Evolutionary conservation across 2,113 vertebrate species (phyloP), one percentile per base, ranked within the genome.

Genomic region (Dasyornis broadbenti): DNA sequence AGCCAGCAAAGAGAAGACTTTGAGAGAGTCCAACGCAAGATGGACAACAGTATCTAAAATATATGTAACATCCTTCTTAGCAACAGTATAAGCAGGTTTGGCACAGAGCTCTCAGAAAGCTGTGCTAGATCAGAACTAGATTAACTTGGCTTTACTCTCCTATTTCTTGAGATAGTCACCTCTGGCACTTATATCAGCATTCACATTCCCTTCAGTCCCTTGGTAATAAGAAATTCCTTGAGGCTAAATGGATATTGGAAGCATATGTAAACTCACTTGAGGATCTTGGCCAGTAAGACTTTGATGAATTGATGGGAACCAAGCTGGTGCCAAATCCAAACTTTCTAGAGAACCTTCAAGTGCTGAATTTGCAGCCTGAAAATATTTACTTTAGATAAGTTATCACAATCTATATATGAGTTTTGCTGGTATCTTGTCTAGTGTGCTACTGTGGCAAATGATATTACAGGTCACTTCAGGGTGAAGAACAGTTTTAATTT

Each of bases 201-300:
- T 81, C 82, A 89, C 47, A 93, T 93, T 91, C 69, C 44, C 80
- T 66, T 92, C 6, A 3, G 64, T 71, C 80, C 60, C 80, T 81
- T 75, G 91, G 27, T 86, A 92, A 84, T 75, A 68, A 71, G 56
- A 81, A 95, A 93, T 95, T 94, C 89, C 77, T 95, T 68, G 56
- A 92, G 72, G 83, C 64, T 91, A 89, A 81, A 64, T 78, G 64
- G 71, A 90, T 92, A 95, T 95, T 86, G 77, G 86, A 96, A 95
- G 50, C 89, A 90, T 71, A 91, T 71, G 80, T 53, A 88, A 95
- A 77, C 28, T 15, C 37, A 70, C 54, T 83, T 83, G 76, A 90
- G 83, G 79, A 40, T 94, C 66, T 82, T 65, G 82, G 85, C 84
- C 76, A 83, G 60, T 57, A 92, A 68, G 33, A 7, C n/a, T 84